Base-by-base conservation (phyloP, 2,797 vertebrate genomes). In the Melanotaenia nigrans region DNA sequence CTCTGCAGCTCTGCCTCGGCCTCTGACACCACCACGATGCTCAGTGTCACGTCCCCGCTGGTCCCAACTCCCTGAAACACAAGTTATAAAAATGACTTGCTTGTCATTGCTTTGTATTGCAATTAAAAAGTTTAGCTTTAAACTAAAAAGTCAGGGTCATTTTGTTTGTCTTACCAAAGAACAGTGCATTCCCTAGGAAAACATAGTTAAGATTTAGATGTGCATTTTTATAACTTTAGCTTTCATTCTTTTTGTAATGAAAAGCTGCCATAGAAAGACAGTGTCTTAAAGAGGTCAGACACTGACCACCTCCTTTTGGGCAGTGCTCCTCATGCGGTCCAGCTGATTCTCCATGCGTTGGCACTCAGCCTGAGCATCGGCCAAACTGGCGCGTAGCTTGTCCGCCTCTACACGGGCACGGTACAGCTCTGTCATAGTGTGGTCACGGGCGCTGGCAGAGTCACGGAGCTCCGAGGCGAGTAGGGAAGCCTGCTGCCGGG, bases 1-100 rank as follows among this genome's bases (percentile, higher is more conserved):
- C 96, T 96, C 85, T 97, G 97, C 38, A 99, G 92, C 67, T 98
- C 97, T 0, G 96, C 97, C 87, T 99, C 98, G 2, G 93, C 87
- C 81, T 92, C 93, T 0, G 93, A 91, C 64, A 87, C 93, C 61
- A 94, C 85, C 36, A 79, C 86, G 36, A 74, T 70, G 18, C 77
- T 82, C n/a, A 86, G 71, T 3, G 77, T 58, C 40, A 70, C 75
- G 62, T 92, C 89, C 1, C 79, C 81, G 1, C 64, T 61, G 28
- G 86, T 91, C 30, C 89, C 87, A 1, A 89, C 90, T 33, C 87
- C 88, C 93, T 93, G 62, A 14, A 30, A 73, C 3, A 54, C 58
- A 42, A 10, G 12, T 51, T 10, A 11, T 22, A 51, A 22, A 51
- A 22, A 45, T 6, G 16, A 18, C 40, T 45, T 10, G 18, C 30